phyloP scores from a whole-genome alignment of 2,113 vertebrate genomes.

The Ophiodon elongatus region DNA sequence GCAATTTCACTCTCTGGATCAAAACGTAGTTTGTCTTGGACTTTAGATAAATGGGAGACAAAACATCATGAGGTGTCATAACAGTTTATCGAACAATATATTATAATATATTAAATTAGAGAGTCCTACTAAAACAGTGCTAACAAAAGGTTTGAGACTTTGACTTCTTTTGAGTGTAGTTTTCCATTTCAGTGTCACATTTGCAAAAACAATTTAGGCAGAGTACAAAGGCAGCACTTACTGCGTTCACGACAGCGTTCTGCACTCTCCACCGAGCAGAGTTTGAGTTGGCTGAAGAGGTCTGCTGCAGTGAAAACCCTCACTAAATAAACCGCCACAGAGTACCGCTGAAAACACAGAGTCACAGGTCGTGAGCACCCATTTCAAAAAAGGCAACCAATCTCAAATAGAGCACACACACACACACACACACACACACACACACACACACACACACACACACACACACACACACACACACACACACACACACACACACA shows the following conservation, averaged over 20 bases:
- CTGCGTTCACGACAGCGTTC: constrained; percentile 96
- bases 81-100: neutral
- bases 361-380: neutral
- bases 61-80: neutral
- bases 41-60: constrained; percentile 72
- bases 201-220: neutral
- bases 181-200: neutral
- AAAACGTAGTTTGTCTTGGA: constrained; percentile 96
- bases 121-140: neutral
- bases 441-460: too few species aligned
- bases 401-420: neutral
- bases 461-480: too few species aligned
- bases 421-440: too few species aligned
- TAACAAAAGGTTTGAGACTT: neutral
- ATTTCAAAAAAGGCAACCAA: neutral
- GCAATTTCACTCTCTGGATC: constrained; percentile 98
- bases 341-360: constrained; percentile 89
- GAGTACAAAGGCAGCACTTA: constrained; percentile 79
- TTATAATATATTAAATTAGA: neutral
- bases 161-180: too few species aligned
- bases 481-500: too few species aligned
- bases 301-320: constrained; percentile 94
- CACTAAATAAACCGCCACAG: constrained; percentile 94
- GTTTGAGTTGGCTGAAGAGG: constrained; percentile 94
- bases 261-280: constrained; percentile 93